Evolutionary conservation across 2,888 invertebrate species (phyloP).

Genomic region (Lepidocyrtinus sp.): DNA sequence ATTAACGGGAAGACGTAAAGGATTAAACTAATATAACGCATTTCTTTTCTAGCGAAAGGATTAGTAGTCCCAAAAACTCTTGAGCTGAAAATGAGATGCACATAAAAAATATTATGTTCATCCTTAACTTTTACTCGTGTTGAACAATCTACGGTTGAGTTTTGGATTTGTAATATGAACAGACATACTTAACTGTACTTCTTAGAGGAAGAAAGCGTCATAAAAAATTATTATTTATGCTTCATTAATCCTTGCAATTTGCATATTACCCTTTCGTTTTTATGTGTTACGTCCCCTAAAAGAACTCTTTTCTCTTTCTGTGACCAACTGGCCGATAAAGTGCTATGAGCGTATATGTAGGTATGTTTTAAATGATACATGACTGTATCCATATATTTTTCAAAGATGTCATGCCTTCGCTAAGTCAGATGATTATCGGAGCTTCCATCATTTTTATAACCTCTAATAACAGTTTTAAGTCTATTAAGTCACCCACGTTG

Average conservation of each 20-base stretch:
- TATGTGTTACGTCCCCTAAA: constrained; percentile 14
- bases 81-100: no score
- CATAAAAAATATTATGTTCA: no score
- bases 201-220: background rate
- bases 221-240: constrained; percentile 49
- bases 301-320: constrained; percentile 14
- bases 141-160: no score
- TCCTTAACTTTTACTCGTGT: no score
- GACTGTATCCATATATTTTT: constrained; percentile 1
- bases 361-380: background rate
- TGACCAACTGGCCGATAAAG: constrained; percentile 22
- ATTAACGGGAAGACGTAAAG: background rate
- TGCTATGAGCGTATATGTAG: no score
- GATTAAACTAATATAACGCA: background rate
- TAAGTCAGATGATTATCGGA: background rate
- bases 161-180: no score
- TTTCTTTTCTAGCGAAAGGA: no score
- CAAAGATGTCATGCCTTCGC: background rate
- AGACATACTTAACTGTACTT: background rate
- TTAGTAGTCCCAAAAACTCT: no score
- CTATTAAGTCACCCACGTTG: constrained; percentile 44
- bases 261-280: constrained; percentile 23
- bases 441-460: constrained; percentile 27
- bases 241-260: constrained; percentile 54
- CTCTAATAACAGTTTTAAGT: constrained; percentile 40